Evolutionary conservation across 2,113 vertebrate genomes (phyloP), one percentile per base, ranked within the genome.

Genomic region (Probosciger aterrimus): DNA sequence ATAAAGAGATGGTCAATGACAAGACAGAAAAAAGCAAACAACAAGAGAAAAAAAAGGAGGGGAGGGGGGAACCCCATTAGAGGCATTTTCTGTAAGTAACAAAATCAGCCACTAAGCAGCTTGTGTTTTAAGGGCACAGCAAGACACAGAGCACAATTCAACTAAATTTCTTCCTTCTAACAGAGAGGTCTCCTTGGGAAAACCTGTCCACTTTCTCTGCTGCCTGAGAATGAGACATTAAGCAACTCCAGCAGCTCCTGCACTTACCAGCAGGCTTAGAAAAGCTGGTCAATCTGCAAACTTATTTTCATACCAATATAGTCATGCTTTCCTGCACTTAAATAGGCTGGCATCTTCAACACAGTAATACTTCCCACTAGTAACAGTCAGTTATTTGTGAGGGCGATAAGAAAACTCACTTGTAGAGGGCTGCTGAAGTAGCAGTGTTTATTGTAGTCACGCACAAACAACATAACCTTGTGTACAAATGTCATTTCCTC

Each of bases 11-110:
- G 25, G n/a, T 62, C 41, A 44, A 27, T 14, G 18, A 35, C 20
- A 80, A 63, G 63, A 67, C 1, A 75, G 5, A 3, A 35, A 85
- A 90, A 39, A 7, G 5, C 14, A 30, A 41, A 35, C 2, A 69
- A 4, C 30, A 46, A 49, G 14, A 5, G 7, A 33, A 55, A 44
- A 28, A 10, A 11, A 27, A 16, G 12, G 18, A 14, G 12, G 8
- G 9, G 0, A 2, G 1, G 2, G 4, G 9, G 4, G 30, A 33
- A 2, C 17, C 3, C n/a, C 53, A 18, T 33, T 46, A 83, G 33
- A 86, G 81, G 53, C 6, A 50, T 31, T 24, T 86, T 86, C 35
- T 53, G 6, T 43, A 19, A 82, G 24, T 23, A 84, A 78, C 28
- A 68, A 50, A 73, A 91, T 5, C 10, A 9, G n/a, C 60, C 67